Conservation (phyloP, 2,113 vertebrate genomes). For the Prolemur simus region DNA sequence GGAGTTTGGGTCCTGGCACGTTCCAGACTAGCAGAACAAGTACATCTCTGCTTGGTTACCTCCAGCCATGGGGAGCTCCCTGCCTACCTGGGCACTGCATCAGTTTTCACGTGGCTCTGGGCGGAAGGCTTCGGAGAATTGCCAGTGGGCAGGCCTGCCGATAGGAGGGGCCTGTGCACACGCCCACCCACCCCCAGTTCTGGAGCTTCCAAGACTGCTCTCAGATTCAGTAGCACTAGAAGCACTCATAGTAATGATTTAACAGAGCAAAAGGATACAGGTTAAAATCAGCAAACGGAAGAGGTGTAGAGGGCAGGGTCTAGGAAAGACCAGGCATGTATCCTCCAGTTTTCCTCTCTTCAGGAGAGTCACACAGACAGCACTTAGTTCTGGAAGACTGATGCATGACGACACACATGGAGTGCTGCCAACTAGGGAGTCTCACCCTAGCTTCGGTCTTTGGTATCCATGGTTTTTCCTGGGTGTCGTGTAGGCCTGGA, state of each 20-base stretch:
- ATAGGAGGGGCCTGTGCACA: not conserved
- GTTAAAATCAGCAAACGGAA: not conserved
- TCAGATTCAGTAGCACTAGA: not conserved
- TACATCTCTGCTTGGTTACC: not conserved
- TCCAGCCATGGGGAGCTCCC: not conserved
- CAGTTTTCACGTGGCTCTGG: not conserved
- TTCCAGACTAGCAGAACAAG: not conserved
- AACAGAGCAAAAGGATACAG: not conserved
- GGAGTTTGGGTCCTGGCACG: not conserved
- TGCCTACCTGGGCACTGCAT: not conserved
- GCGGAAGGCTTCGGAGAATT: not conserved
- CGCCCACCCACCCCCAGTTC: not conserved
- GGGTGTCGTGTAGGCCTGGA: accelerated
- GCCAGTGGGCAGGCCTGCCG: not conserved
- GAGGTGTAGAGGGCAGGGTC: accelerated
- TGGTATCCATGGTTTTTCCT: not conserved
- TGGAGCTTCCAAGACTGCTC: not conserved
- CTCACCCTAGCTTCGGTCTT: not conserved
- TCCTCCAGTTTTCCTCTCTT: not conserved
- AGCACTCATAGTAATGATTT: not conserved
- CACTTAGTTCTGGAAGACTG: accelerated
- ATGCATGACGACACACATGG: accelerated
- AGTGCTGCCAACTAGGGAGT: not conserved
- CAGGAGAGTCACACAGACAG: not conserved
- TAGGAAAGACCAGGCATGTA: not conserved